Percentiles rank a stretch among this genome's conserved stretches.
Evolutionary conservation across 2,113 vertebrate species (phyloP).

Genomic region (Eurypyga helias): DNA sequence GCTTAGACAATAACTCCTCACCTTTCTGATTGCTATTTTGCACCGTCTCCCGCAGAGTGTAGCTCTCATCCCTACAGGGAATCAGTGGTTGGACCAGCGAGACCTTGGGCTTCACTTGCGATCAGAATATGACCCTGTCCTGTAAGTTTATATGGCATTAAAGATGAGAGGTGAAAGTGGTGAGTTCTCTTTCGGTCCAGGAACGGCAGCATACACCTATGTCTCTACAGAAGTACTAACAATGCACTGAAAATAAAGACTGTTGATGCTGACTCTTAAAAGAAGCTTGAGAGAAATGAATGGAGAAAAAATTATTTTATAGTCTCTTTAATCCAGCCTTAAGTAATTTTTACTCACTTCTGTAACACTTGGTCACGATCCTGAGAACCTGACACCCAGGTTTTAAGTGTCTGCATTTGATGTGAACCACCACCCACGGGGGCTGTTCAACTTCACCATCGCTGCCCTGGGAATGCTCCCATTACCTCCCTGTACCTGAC

Average conservation of each 20-base stretch:
- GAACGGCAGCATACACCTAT: neutral
- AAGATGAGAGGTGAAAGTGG: neutral
- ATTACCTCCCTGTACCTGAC: neutral
- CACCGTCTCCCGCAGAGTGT: neutral
- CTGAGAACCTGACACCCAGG: neutral
- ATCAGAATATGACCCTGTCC: neutral
- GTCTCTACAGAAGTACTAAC: neutral
- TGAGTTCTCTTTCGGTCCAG: neutral
- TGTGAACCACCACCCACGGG: neutral
- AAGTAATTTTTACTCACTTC: neutral
- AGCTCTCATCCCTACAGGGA: accelerated
- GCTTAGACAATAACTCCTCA: neutral
- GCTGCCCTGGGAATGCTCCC: neutral
- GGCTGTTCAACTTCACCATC: neutral
- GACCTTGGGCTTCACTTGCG: neutral
- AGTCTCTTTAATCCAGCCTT: neutral
- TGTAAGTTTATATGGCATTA: neutral
- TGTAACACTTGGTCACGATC: neutral
- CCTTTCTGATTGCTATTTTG: neutral
- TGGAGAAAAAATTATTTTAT: neutral
- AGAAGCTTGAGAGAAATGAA: constrained; percentile 44
- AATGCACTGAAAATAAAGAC: constrained; percentile 17
- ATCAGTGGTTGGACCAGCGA: neutral
- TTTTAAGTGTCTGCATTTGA: neutral
- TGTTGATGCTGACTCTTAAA: neutral